Percentiles rank a stretch among this genome's conserved stretches.
These are phyloP conservation scores for Acipenser ruthenus DNA, from an alignment of 2,797 vertebrate genomes.

Conservation along the genomic window DNA sequence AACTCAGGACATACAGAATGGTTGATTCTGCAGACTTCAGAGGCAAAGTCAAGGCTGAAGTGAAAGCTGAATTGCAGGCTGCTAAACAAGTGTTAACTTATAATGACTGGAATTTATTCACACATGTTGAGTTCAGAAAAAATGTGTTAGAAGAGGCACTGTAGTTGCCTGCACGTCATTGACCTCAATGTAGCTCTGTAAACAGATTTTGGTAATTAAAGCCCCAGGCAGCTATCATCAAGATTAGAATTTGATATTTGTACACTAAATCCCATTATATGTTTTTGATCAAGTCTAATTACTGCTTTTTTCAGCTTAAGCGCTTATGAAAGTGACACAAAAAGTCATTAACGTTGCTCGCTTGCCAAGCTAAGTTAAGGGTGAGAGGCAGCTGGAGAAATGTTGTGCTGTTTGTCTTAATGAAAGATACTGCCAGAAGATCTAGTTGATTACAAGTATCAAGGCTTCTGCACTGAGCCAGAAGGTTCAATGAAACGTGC, in stretches of 20 bases:
- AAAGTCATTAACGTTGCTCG: slow-evolving; percentile 48
- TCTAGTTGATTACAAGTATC: slow-evolving; percentile 25
- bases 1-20: no score
- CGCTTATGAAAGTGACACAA: slow-evolving; percentile 49
- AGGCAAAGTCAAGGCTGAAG: no score
- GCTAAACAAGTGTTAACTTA: no score
- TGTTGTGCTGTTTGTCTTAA: slow-evolving; percentile 29
- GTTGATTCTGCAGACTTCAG: no score
- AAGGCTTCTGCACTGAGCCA: slow-evolving; percentile 11
- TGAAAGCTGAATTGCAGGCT: no score
- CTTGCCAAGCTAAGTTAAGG: slow-evolving; percentile 44
- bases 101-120: no score
- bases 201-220: background rate
- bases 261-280: slow-evolving; percentile 1
- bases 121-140: no score
- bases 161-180: background rate
- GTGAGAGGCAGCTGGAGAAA: slow-evolving; percentile 10
- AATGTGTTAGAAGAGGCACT: slow-evolving; percentile 12
- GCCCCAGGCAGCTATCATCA: background rate
- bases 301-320: slow-evolving; percentile 41
- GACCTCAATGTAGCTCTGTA: slow-evolving; percentile 2
- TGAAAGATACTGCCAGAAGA: slow-evolving; percentile 26
- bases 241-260: slow-evolving; percentile 3
- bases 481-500: background rate
- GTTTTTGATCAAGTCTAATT: slow-evolving; percentile 44